A percentile compares a stretch with the other conserved stretches of the same genome.
Evolutionary conservation across 37 sponge, comb jelly and placozoan species (phyloP).

Genomic region (Beroe forskalii): DNA sequence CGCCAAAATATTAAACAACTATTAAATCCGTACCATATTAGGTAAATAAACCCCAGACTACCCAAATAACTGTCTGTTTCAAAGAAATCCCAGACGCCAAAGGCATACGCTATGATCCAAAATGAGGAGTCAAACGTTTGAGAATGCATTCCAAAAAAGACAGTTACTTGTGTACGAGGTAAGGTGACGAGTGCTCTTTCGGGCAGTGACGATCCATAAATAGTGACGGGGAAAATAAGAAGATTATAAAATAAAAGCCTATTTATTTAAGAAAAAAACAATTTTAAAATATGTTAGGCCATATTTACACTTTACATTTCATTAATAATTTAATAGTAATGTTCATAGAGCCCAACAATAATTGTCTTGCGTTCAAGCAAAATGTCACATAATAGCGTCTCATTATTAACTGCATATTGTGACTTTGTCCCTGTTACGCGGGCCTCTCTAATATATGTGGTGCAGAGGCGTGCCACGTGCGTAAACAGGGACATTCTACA

Average conservation of each 20-base stretch:
- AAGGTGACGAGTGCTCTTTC: background rate
- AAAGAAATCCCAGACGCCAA: no score
- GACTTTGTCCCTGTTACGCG: background rate
- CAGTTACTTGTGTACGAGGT: background rate
- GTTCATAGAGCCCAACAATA: slow-evolving; percentile 8
- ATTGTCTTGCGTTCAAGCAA: no score
- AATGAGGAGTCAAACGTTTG: background rate
- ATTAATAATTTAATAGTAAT: slow-evolving; percentile 11
- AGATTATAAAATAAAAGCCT: background rate
- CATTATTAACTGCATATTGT: no score
- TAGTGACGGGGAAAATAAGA: background rate
- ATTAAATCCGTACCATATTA: background rate
- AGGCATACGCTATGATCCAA: background rate
- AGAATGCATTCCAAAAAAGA: background rate
- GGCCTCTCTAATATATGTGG: background rate
- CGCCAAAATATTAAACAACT: background rate
- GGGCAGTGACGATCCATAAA: background rate
- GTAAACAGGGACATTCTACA: no score
- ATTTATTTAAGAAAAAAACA: slow-evolving; percentile 32
- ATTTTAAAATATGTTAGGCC: slow-evolving; percentile 34
- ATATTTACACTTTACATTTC: slow-evolving; percentile 22
- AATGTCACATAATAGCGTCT: no score
- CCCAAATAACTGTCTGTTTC: no score
- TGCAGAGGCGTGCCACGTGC: no score
- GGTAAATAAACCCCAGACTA: no score